phyloP scores from a whole-genome alignment of 2,113 vertebrate species.

The Dendrocopos noguchii region DNA sequence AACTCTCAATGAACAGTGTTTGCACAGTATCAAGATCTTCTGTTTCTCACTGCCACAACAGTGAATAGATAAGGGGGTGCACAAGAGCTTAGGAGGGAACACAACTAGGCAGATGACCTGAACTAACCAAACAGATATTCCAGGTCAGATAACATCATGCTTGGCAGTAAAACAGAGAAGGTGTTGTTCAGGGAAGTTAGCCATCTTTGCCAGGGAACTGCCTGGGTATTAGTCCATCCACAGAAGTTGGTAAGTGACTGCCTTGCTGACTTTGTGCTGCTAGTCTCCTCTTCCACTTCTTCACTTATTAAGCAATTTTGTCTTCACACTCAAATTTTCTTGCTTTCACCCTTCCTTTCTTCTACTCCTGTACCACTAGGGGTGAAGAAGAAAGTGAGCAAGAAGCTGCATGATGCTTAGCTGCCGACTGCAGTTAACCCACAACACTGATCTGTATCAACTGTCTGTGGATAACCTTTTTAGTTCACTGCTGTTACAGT shows the following conservation, averaged over 20 bases:
- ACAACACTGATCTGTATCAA: not conserved
- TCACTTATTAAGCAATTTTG: not conserved
- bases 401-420: not conserved
- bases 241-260: accelerated
- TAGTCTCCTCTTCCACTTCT: not conserved
- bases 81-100: accelerated
- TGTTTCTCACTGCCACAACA: not conserved
- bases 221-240: not conserved
- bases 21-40: not conserved
- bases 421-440: not conserved
- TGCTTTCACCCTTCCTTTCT: not conserved
- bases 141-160: not conserved
- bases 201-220: not conserved
- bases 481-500: not conserved
- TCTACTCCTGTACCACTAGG: not conserved
- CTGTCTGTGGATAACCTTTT: not conserved
- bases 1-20: not conserved
- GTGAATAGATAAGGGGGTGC: accelerated
- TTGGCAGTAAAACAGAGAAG: not conserved
- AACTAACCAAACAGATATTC: not conserved
- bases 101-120: not conserved
- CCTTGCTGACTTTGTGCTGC: not conserved
- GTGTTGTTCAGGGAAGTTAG: not conserved
- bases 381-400: not conserved
- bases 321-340: not conserved